Conservation (phyloP, 2,797 vertebrate genomes). For the Dermochelys coriacea region DNA sequence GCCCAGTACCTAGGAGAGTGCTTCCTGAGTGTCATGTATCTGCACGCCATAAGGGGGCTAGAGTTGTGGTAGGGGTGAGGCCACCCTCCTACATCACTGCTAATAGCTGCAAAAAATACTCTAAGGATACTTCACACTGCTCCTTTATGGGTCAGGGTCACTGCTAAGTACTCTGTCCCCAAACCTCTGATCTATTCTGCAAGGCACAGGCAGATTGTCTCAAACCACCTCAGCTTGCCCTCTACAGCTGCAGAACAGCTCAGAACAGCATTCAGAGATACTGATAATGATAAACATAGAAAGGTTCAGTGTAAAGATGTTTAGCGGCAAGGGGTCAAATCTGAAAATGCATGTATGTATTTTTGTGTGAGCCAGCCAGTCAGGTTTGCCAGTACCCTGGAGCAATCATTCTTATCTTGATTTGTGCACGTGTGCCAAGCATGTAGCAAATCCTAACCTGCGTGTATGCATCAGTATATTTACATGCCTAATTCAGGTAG, state of each 20-base stretch:
- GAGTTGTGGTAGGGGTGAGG: neutral
- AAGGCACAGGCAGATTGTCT: neutral
- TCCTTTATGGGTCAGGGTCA: neutral
- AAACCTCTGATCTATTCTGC: neutral
- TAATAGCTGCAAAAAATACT: neutral
- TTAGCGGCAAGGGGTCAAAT: neutral
- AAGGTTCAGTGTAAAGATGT: neutral
- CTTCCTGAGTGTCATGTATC: neutral
- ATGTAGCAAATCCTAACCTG: neutral
- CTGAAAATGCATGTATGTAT: neutral
- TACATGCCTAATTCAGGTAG: neutral
- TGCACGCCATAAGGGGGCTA: neutral
- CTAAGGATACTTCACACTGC: neutral
- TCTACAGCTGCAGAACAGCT: neutral
- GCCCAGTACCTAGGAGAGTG: neutral
- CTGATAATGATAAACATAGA: neutral
- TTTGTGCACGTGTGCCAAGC: neutral
- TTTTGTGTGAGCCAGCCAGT: neutral
- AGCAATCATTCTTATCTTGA: neutral
- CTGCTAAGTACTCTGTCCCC: neutral
- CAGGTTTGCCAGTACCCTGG: neutral
- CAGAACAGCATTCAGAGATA: neutral
- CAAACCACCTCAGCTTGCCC: neutral
- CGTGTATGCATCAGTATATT: neutral
- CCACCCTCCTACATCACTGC: neutral